A percentile compares a stretch with the other conserved stretches of the same genome.
Evolutionary conservation across 2,888 invertebrate species (phyloP).

Genomic region (Amiota mariae): DNA sequence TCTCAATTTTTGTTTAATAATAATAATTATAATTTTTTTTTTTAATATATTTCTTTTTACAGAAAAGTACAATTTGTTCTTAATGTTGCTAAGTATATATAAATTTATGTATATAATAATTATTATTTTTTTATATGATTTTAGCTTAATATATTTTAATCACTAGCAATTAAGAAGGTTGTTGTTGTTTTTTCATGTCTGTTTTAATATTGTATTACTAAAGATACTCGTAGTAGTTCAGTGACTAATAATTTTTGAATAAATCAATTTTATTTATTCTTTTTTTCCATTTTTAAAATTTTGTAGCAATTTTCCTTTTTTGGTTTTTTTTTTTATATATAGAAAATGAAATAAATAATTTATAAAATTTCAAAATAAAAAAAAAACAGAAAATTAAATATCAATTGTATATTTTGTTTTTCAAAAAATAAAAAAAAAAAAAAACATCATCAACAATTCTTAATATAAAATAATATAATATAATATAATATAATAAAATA

Average conservation of each 20-base stretch:
- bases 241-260: neutral
- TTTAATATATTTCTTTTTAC: slow-evolving; percentile 31
- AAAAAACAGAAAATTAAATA: slow-evolving; percentile 5
- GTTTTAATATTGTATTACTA: neutral
- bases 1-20: neutral
- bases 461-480: neutral
- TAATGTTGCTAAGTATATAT: slow-evolving; percentile 29
- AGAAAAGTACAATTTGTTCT: slow-evolving; percentile 43
- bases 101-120: neutral
- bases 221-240: too few species aligned
- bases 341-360: neutral
- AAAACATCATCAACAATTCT: too few species aligned
- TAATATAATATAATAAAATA: slow-evolving; percentile 2
- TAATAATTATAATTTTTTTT: neutral
- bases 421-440: neutral
- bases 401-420: slow-evolving; percentile 4
- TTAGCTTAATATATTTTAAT: slow-evolving; percentile 39
- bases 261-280: neutral
- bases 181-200: neutral
- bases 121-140: slow-evolving; percentile 17
- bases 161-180: slow-evolving; percentile 36
- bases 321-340: neutral
- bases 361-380: slow-evolving; percentile 32
- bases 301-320: slow-evolving; percentile 1
- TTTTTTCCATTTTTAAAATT: neutral